Conservation (phyloP, 1,140 invertebrate genomes). For the Oncopeltus fasciatus region DNA sequence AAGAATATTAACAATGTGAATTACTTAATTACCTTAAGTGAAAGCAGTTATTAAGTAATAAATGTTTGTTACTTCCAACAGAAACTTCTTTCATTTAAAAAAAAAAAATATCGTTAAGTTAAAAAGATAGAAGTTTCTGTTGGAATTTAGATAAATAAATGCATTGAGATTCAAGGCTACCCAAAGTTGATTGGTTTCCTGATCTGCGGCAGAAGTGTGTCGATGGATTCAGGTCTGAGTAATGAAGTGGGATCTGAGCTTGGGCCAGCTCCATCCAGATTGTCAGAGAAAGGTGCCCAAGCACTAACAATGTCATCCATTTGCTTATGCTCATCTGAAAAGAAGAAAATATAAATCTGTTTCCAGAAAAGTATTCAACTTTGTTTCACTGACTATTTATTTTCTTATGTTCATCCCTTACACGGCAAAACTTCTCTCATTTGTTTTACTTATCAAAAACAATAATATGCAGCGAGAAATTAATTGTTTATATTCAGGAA, state of each 20-base stretch:
- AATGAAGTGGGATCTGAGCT: not conserved
- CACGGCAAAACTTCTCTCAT: not conserved
- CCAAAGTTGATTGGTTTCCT: not conserved
- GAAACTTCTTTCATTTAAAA: too few relatives aligned
- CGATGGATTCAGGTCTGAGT: not conserved
- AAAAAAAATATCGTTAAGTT: too few relatives aligned
- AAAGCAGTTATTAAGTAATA: too few relatives aligned
- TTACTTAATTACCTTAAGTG: too few relatives aligned
- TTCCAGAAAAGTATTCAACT: too few relatives aligned
- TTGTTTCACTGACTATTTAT: too few relatives aligned
- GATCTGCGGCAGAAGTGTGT: not conserved
- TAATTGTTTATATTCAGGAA: not conserved
- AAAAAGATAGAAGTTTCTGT: too few relatives aligned
- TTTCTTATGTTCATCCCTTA: too few relatives aligned
- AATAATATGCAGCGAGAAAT: not conserved
- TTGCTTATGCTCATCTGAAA: not conserved
- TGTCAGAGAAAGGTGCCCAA: not conserved
- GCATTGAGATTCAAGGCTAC: too few relatives aligned
- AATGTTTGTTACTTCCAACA: too few relatives aligned
- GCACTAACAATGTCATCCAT: not conserved
- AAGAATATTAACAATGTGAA: too few relatives aligned
- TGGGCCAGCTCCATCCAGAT: not conserved
- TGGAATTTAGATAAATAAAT: too few relatives aligned
- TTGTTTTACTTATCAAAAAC: not conserved
- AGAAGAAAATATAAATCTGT: not conserved